Evolutionary conservation across 1,140 invertebrate genomes (phyloP), one percentile per base, ranked within the genome.

Genomic region (Dermatophagoides farinae): DNA sequence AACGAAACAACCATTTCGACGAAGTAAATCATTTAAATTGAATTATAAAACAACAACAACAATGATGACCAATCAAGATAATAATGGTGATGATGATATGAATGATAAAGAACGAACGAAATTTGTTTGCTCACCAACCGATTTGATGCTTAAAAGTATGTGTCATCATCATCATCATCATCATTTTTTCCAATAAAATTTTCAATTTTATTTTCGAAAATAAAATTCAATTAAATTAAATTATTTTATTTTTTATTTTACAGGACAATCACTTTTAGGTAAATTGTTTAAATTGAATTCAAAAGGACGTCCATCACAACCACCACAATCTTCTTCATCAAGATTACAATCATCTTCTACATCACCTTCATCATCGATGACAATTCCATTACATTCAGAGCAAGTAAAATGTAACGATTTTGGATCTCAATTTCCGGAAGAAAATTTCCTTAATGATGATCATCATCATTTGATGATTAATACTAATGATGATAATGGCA

Each of bases 221-320:
- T 4, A 52, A 52, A 16, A 16, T 2, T 12, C 37, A 16, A 52
- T 2, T 14, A 52, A 52, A 52, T 53, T 14, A 31, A 25, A n/a
- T 53, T 2, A n/a, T 5, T 5, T 22, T 38, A 53, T 4, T 5
- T 53, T n/a, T 53, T 20, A 16, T 53, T 31, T 39, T 58, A 37
- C 23, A 60, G 58, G 44, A 25, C 58, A 60, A 60, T 60, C 58
- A 20, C n/a, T 60, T 23, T 60, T 60, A 18, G 52, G 58, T 44
- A 60, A 60, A 41, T 40, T 60, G 6, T 23, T 47, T 11, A 47
- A 47, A 23, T 49, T 14, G 6, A 57, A 31, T 23, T 18, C n/a
- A 9, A 47, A 47, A 12, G 57, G 57, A 12, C 14, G 25, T 4
- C 12, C 25, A 20, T 5, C 14, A 40, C 14, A 2, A 14, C 14